Base-by-base conservation (phyloP, 2,888 invertebrate species). In the Timandra comae region DNA sequence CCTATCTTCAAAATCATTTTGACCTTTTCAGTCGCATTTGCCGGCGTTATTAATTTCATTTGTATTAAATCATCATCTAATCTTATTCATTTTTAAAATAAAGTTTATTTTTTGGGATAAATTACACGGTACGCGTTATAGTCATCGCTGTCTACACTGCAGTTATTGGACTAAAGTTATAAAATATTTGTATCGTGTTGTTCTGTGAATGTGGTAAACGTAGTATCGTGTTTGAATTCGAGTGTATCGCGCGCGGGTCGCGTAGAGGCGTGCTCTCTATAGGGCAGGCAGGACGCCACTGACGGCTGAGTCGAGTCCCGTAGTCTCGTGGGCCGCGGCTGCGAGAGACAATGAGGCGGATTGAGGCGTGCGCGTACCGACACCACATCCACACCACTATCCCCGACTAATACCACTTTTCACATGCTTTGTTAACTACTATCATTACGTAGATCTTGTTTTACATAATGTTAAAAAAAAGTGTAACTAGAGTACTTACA, bases 1-100 rank as follows among this genome's bases (percentile, higher is more conserved):
- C 75, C 78, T 62, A 79, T 71, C 57, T 84, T 84, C 35, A 84
- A 60, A 54, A 84, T 77, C 84, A 85, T 85, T 44, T 65, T 69
- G 33, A 46, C 34, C 35, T 35, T 49, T 10, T 49, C 49, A 30
- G 30, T 44, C 26, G 39, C 49, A 43, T 46, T 31, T 29, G 43
- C 36, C 20, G 33, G 35, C 30, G 35, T 32, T 20, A 22, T 35
- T 29, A 39, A 38, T 47, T 46, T 41, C 54, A 36, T 52, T 30
- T 53, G 60, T 69, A 62, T 61, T 58, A 61, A 58, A 53, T 49
- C 35, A 37, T 41, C 37, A 38, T 35, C 25, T 31, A 36, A 41
- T 42, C 26, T 30, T 35, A 13, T 5, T 22, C 24, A 10, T 12
- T 29, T 24, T 24, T 12, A 12, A 37, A 16, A 10, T 10, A 6